phyloP scores from a whole-genome alignment of 2,888 invertebrate species.

The Lepetodrilus schrolli region DNA sequence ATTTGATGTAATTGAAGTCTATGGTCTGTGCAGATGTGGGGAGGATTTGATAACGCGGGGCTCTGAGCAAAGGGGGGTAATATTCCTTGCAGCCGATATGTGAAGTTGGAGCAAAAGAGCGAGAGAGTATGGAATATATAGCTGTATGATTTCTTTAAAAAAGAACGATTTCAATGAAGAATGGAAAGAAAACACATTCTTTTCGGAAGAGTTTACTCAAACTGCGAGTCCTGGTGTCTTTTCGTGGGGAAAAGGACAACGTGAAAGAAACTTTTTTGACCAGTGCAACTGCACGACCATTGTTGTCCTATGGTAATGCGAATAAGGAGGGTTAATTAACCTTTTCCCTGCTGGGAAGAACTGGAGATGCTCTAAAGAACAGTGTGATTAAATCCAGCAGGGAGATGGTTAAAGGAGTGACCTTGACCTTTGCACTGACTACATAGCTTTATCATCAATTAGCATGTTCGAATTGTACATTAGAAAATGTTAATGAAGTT shows the following conservation, averaged over 20 bases:
- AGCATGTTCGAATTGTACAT: no score
- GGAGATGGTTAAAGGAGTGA: not conserved
- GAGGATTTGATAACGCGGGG: not conserved
- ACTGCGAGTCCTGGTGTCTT: not conserved
- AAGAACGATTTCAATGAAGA: not conserved
- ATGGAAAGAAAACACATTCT: not conserved
- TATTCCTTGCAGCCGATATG: no score
- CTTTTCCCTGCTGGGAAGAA: not conserved
- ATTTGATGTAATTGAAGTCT: slow-evolving; percentile 22
- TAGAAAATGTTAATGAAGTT: no score
- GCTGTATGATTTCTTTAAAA: not conserved
- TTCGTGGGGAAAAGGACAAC: not conserved
- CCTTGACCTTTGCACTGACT: no score
- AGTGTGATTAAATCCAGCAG: no score
- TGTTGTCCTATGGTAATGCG: not conserved
- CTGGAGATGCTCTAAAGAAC: no score
- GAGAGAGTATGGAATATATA: not conserved
- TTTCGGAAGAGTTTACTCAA: slow-evolving; percentile 5
- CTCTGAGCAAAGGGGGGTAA: not conserved
- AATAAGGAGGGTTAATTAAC: no score
- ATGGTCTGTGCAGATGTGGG: slow-evolving; percentile 14
- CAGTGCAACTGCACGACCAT: not conserved
- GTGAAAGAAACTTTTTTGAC: no score
- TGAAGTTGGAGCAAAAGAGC: no score
- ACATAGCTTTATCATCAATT: no score